Percentiles rank a stretch among this genome's conserved stretches.
phyloP scores from a whole-genome alignment of 2,113 vertebrate species.

The Symphodus melops region DNA sequence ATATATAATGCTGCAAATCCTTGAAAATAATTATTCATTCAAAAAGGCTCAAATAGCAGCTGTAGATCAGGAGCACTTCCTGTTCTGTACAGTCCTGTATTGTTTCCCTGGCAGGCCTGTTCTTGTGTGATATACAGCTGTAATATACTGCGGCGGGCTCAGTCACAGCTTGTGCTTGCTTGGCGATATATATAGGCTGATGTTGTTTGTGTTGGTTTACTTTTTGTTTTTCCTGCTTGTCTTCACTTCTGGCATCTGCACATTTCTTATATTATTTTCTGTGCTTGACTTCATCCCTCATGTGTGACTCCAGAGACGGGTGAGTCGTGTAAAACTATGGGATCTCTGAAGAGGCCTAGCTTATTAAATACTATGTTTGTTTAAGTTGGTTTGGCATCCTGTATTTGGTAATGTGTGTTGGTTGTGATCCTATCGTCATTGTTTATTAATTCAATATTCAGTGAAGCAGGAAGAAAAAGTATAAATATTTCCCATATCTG shows the following conservation, averaged over 20 bases:
- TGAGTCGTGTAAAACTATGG: conserved; percentile 54
- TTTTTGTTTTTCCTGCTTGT: conserved; percentile 44
- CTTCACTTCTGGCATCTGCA: conserved; percentile 23
- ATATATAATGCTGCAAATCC: conserved; percentile 32
- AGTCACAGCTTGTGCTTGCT: conserved; percentile 42
- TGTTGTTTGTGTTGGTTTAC: conserved; percentile 33
- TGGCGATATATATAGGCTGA: conserved; percentile 55
- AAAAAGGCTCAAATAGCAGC: conserved; percentile 53
- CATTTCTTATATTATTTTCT: conserved; percentile 52
- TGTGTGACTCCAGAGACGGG: conserved; percentile 65
- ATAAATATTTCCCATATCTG: background rate
- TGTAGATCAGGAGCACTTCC: conserved; percentile 55
- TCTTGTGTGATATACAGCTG: conserved; percentile 49
- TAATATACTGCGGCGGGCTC: conserved; percentile 49
- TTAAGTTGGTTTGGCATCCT: conserved; percentile 4
- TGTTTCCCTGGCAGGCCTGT: conserved; percentile 54
- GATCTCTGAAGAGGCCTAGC: background rate
- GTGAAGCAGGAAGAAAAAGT: background rate
- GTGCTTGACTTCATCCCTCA: conserved; percentile 45
- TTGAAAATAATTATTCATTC: conserved; percentile 49
- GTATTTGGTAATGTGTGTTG: conserved; percentile 17
- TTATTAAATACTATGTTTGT: background rate
- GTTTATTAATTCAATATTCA: conserved; percentile 13
- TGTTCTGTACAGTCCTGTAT: conserved; percentile 43
- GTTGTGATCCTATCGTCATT: conserved; percentile 18